Base-by-base conservation (phyloP, 2,797 vertebrate species). In the Bucorvus abyssinicus region DNA sequence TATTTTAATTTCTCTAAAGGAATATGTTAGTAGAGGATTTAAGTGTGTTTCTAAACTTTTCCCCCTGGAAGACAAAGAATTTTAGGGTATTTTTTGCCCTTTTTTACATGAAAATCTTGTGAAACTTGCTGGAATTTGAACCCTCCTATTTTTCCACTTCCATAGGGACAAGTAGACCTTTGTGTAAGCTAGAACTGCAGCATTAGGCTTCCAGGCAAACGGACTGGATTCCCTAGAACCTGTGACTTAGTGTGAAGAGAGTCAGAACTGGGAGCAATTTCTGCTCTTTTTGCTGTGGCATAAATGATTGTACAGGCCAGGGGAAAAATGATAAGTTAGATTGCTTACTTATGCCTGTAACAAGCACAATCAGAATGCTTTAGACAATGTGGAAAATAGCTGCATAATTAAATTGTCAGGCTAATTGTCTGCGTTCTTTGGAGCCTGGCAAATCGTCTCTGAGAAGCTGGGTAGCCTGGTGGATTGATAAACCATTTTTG, bases 341-440 rank as follows among this genome's bases (percentile, higher is more conserved):
- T 65, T 81, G 50, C 47, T 93, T 90, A 5, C 36, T 95, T 90
- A 18, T 45, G 70, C 67, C 71, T 1, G 0, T 88, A 63, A 81
- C 40, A 49, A 76, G 55, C 69, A 50, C 57, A 85, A 83, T 93
- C 57, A 55, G 53, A 94, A 77, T 60, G 38, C 38, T 93, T 82
- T 74, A 87, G 86, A 93, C 80, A 90, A 68, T 97, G 93, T 4
- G 5, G 81, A 90, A 91, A 95, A 94, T 71, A 92, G 75, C 93
- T 77, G 74, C 30, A 5, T 64, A 91, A 93, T 91, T 94, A 84
- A 71, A 79, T 92, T 84, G 55, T 40, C 24, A 68, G 80, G 19
- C 47, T 95, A 84, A 87, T 82, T 55, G 24, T 70, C 53, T 82
- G 36, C 60, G 20, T 93, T 22, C 55, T 94, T 77, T 55, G n/a